Evolutionary conservation across 2,113 vertebrate genomes (phyloP), one percentile per base, ranked within the genome.

Genomic region (Nymphicus hollandicus): DNA sequence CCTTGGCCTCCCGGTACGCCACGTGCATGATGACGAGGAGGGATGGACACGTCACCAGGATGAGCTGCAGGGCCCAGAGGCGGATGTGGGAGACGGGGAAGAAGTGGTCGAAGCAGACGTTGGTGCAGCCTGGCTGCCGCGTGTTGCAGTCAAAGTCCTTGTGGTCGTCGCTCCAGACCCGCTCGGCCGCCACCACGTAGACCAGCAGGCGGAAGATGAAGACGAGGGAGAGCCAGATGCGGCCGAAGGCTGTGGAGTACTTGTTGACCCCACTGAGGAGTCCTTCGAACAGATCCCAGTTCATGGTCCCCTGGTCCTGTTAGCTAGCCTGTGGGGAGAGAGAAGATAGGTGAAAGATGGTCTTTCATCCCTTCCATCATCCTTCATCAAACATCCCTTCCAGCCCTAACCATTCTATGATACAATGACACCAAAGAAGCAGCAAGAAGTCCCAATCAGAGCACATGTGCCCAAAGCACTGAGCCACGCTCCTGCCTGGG

Each of bases 11-110:
- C 5, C 99, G 96, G 96, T 99, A 99, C 33, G 98, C 98, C 50
- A 99, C 99, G 0, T 99, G 99, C 98, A 99, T 99, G 93, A 99
- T 96, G 92, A 99, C 99, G 14, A 99, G 97, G 47, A 99, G 95
- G 1, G 99, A 99, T 0, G 99, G 99, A 74, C 99, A 99, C 0
- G 99, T 99, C 96, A 99, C 99, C 31, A 99, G 98, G 98, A 99
- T 99, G 95, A 99, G 99, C 98, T 99, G 99, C 91, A 99, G 98
- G 17, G 99, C 99, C 99, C 99, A 99, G 31, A 99, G 98, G 20
- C 99, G 98, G 84, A 99, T 98, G 22, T 99, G 99, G 65, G 99
- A 99, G 58, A 99, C 82, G 0, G 99, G 99, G 98, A 99, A 99
- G 98, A 98, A 99, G 92, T 98, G 95, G 74, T 99, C 99, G 0